Base-by-base conservation (phyloP, 2,113 vertebrate species). In the Pyrgilauda ruficollis region DNA sequence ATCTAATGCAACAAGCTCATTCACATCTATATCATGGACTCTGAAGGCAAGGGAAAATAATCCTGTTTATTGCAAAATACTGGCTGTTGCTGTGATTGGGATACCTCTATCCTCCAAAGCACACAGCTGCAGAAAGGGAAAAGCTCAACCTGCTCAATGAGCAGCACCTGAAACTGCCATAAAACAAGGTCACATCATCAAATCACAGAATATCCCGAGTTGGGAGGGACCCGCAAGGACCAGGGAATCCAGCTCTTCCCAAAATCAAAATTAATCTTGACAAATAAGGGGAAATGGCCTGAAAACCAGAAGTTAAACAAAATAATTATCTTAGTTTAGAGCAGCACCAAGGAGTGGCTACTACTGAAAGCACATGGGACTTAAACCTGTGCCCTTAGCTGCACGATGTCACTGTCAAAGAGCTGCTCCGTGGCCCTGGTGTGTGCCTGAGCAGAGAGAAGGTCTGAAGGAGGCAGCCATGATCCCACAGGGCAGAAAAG, bases 171-270 rank as follows among this genome's bases (percentile, higher is more conserved):
- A 55, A 7, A 33, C 13, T 39, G 64, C 55, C 44, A 24, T n/a
- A 50, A 93, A 87, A 75, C 3, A 55, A 66, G 26, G 10, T 56
- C 24, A 56, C 30, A 41, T 24, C 20, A 41, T 6, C 0, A 0
- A 75, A 66, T 35, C 35, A 41, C 50, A 41, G 35, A 47, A 20
- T 24, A 49, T 58, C 20, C 50, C 0, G 0, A 30, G 13, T 0
- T 75, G 35, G 43, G 20, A 85, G 50, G 24, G 30, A 49, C 20
- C 43, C 0, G 0, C 35, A 49, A n/a, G 30, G 35, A n/a, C 11
- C n/a, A 28, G 19, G 19, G 41, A 56, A 26, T 23, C 43, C 15
- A 30, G 50, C 35, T 66, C 22, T 66, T 50, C 30, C 52, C 52
- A 76, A 76, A 84, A 44, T 23, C 35, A 24, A 12, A 74, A 30